Evolutionary conservation across 2,888 invertebrate genomes (phyloP), one percentile per base, ranked within the genome.

Genomic region (Parnassius mnemosyne): DNA sequence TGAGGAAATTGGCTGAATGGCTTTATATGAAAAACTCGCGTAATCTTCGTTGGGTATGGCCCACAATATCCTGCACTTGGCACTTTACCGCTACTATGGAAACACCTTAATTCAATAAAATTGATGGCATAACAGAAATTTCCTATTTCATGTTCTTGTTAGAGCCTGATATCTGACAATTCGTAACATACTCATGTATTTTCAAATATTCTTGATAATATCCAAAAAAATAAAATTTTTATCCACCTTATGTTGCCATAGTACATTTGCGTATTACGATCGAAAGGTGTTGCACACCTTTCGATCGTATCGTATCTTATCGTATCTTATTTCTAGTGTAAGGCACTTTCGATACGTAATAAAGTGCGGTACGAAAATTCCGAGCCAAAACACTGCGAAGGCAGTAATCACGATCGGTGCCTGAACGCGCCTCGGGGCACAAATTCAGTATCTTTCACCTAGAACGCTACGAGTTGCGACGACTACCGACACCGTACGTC

Each of bases 1-100:
- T 87, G 84, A 87, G 87, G 88, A 88, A 89, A 91, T 90, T 89
- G 90, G 88, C 84, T 87, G 85, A 88, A 89, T 89, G 83, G 89
- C 85, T 86, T 87, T 86, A 85, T 89, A 89, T 87, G 85, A 89
- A 90, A 90, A 89, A 88, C 84, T 88, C 85, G 72, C 83, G 87
- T 88, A 89, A 89, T 89, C 84, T 89, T 81, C 80, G 80, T 75
- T 73, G 80, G 83, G 83, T 81, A 79, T 81, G 80, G 78, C 78
- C 82, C 78, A 83, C 85, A 85, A 88, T 89, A 88, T 85, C 80
- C 82, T 81, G 80, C 81, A 84, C 81, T 84, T 80, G 83, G 79
- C 78, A 77, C 76, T 76, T 74, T 77, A 76, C 75, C 75, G 74
- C 73, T 76, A 71, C 73, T 77, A 73, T 73, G 78, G 78, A 78